Conservation (phyloP, 2,888 invertebrate species). For the Dendrolimus houi region DNA sequence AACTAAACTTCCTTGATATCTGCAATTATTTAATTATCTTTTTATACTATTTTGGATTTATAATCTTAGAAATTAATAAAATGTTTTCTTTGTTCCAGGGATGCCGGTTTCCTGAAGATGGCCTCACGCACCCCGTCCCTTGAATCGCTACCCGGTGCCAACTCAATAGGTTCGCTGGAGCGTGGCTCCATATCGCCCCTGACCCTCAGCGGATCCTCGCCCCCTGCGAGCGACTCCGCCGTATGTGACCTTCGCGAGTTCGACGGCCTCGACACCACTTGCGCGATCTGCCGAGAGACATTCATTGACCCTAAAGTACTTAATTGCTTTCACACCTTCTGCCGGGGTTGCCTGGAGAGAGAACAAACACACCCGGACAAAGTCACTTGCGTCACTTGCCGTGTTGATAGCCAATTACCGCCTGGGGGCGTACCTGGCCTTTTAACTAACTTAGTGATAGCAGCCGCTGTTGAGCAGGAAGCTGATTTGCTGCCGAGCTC, state of each 20-base stretch:
- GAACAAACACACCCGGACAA: slow-evolving; percentile 81
- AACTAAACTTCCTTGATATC: too few species aligned
- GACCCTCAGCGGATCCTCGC: slow-evolving; percentile 91
- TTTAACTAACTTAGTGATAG: slow-evolving; percentile 79
- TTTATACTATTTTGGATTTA: too few species aligned
- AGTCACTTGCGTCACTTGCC: slow-evolving; percentile 83
- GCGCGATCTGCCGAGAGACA: slow-evolving; percentile 85
- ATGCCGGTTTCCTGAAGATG: slow-evolving; percentile 94
- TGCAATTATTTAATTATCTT: too few species aligned
- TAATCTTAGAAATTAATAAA: slow-evolving; percentile 6
- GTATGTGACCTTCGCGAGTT: slow-evolving; percentile 84
- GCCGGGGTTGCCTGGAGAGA: slow-evolving; percentile 88
- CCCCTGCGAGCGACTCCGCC: slow-evolving; percentile 89
- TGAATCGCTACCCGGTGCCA: slow-evolving; percentile 93
- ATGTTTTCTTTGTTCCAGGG: slow-evolving; percentile 78
- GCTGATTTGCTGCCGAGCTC: slow-evolving; percentile 65
- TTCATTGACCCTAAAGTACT: slow-evolving; percentile 85
- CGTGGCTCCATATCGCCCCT: slow-evolving; percentile 88
- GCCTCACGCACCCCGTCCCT: slow-evolving; percentile 94
- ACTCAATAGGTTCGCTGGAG: slow-evolving; percentile 93
- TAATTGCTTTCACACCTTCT: slow-evolving; percentile 90
- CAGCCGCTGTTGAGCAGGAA: slow-evolving; percentile 74
- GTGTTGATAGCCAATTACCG: slow-evolving; percentile 70
- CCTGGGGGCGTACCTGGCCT: slow-evolving; percentile 79
- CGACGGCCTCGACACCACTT: slow-evolving; percentile 78